Conservation (phyloP, 2,888 invertebrate genomes). For the Criorhina ranunculi region DNA sequence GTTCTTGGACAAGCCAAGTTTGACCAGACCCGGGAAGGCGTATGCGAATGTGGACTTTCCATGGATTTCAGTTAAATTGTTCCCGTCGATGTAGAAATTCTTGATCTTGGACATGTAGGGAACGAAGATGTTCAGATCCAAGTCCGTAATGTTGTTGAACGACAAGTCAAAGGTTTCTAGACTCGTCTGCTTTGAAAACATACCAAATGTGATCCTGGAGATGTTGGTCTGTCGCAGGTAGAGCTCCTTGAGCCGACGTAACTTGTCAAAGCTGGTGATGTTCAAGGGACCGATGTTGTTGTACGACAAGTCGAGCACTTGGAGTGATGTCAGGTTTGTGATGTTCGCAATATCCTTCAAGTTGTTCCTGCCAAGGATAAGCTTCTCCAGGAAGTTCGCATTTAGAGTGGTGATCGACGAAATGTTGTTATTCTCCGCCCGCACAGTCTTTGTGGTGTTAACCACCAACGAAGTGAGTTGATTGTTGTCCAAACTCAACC, state of each 20-base stretch:
- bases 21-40: constrained; percentile 81
- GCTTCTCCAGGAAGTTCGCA: constrained; percentile 80
- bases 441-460: constrained; percentile 81
- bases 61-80: constrained; percentile 81
- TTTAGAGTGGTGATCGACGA: constrained; percentile 79
- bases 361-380: constrained; percentile 80
- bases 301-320: constrained; percentile 81
- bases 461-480: constrained; percentile 80
- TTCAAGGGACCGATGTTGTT: constrained; percentile 82
- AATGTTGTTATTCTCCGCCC: constrained; percentile 82
- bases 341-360: constrained; percentile 81
- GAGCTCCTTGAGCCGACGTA: constrained; percentile 81
- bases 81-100: constrained; percentile 82
- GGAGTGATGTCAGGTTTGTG: constrained; percentile 80
- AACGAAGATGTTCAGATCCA: constrained; percentile 83
- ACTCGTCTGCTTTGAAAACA: constrained; percentile 83
- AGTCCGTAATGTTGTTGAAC: constrained; percentile 85
- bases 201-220: constrained; percentile 81
- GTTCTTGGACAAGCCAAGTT: constrained; percentile 82
- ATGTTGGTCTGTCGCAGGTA: constrained; percentile 81
- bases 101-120: constrained; percentile 82
- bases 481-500: constrained; percentile 82
- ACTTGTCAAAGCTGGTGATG: constrained; percentile 82
- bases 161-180: constrained; percentile 85
- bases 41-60: constrained; percentile 81